Evolutionary conservation across 1,140 invertebrate species (phyloP).

Genomic region (Orussus abietinus): DNA sequence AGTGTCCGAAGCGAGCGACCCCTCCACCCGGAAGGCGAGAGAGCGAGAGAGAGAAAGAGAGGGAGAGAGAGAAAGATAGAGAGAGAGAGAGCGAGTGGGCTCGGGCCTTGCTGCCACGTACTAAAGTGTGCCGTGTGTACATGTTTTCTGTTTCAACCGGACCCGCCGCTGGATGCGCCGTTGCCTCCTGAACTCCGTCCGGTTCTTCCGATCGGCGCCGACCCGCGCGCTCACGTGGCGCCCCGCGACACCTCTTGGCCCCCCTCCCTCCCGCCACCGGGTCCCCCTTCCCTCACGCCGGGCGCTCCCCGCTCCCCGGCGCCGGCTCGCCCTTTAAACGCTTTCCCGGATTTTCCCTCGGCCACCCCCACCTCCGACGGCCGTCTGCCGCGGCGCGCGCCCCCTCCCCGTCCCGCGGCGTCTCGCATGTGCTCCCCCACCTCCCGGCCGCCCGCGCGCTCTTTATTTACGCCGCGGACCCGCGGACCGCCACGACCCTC

Average conservation of each 20-base stretch:
- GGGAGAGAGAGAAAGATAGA: constrained; percentile 3
- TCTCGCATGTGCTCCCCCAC: constrained; percentile 26
- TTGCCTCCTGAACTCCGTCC: not conserved
- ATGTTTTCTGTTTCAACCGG: constrained; percentile 34
- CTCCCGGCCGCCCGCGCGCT: constrained; percentile 31
- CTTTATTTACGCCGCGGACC: constrained; percentile 42
- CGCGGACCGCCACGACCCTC: constrained; percentile 25
- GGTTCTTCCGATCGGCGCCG: too few relatives aligned
- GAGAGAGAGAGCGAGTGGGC: constrained; percentile 2
- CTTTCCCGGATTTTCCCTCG: constrained; percentile 17
- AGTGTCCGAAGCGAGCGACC: too few relatives aligned
- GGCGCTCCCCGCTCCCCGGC: constrained; percentile 35
- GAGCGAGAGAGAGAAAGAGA: constrained; percentile 9
- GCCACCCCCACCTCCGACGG: constrained; percentile 23
- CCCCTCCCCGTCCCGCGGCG: constrained; percentile 19
- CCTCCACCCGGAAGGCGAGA: constrained; percentile 3
- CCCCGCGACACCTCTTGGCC: too few relatives aligned
- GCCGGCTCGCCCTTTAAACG: constrained; percentile 26
- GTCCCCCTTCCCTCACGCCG: constrained; percentile 39
- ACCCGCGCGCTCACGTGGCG: too few relatives aligned
- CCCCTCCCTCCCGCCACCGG: constrained; percentile 28
- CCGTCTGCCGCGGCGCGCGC: constrained; percentile 20
- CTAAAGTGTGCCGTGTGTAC: constrained; percentile 37
- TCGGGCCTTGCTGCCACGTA: constrained; percentile 15
- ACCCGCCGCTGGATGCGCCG: constrained; percentile 2